These are phyloP conservation scores for Philaethria dido DNA, from an alignment of 2,888 invertebrate species.

Conservation along the genomic window DNA sequence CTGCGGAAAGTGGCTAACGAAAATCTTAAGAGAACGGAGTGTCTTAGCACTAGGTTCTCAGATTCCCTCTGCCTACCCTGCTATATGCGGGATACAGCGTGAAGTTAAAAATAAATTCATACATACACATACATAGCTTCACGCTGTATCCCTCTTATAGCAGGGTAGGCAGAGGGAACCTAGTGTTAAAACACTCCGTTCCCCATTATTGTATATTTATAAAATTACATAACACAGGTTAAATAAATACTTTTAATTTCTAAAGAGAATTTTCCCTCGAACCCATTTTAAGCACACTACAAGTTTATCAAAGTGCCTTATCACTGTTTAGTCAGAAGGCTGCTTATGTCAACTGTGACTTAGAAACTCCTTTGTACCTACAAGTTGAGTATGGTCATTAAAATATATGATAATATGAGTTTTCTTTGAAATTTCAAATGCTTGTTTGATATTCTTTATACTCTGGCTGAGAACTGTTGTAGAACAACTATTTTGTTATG, in stretches of 20 bases:
- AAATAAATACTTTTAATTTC: background rate
- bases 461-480: conserved; percentile 1
- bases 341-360: conserved; percentile 32
- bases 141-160: too few species aligned
- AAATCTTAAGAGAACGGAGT: too few species aligned
- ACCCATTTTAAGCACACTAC: conserved; percentile 36
- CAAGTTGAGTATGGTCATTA: conserved; percentile 1
- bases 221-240: too few species aligned
- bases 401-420: conserved; percentile 24
- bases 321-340: conserved; percentile 33
- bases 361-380: conserved; percentile 21
- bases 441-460: conserved; percentile 1
- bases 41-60: too few species aligned
- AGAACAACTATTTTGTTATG: background rate
- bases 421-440: conserved; percentile 14
- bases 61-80: too few species aligned
- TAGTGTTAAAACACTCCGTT: too few species aligned
- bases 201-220: too few species aligned
- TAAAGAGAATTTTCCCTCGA: background rate
- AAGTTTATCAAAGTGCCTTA: conserved; percentile 43
- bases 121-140: too few species aligned
- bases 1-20: too few species aligned
- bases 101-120: too few species aligned
- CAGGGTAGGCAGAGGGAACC: too few species aligned
- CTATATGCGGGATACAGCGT: too few species aligned